These are phyloP conservation scores for Masnerella sp. DNA, from an alignment of 2,888 invertebrate genomes.

Conservation along the genomic window DNA sequence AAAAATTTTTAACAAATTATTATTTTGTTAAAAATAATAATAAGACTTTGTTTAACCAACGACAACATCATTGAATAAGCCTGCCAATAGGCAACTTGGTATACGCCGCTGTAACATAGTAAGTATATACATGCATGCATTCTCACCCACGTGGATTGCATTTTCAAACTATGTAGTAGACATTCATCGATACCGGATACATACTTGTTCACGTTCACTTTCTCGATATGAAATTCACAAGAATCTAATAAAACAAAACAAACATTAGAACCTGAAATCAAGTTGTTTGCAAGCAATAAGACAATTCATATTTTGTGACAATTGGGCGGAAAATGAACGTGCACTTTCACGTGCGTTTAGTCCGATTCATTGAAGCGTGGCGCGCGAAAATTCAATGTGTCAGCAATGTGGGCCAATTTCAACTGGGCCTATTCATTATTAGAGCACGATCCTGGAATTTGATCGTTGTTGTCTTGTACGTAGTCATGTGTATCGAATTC, in stretches of 20 bases:
- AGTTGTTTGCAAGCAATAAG: constrained; percentile 5
- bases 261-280: constrained; percentile 1
- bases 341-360: constrained; percentile 66
- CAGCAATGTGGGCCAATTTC: constrained; percentile 66
- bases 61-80: no score
- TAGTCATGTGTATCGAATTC: constrained; percentile 43
- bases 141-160: no score
- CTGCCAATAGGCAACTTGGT: no score
- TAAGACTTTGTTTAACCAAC: no score
- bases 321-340: constrained; percentile 43
- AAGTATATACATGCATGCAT: no score
- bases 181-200: no score
- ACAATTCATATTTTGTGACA: constrained; percentile 19
- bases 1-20: no score
- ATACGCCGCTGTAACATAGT: no score
- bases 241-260: neutral
- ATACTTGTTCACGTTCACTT: constrained; percentile 40
- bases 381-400: constrained; percentile 68
- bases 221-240: constrained; percentile 36
- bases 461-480: constrained; percentile 31
- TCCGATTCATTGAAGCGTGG: constrained; percentile 65
- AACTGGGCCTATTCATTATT: constrained; percentile 63
- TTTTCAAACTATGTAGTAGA: no score
- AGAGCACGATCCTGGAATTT: constrained; percentile 44
- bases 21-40: no score